Conservation (phyloP, 2,797 vertebrate species). For the Ctenochaetus hawaiiensis region DNA sequence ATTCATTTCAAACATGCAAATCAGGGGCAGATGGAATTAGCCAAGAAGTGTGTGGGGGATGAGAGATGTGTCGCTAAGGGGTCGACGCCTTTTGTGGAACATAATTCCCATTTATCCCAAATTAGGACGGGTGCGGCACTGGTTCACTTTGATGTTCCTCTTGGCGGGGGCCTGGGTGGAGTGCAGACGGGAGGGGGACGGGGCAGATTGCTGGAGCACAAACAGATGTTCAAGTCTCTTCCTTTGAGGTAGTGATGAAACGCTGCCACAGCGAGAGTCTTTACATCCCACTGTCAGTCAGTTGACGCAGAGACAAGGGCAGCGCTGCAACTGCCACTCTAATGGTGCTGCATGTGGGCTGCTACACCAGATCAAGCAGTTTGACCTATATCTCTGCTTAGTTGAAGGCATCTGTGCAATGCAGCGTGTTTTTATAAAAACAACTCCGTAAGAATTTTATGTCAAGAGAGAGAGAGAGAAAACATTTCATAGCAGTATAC, state of each 20-base stretch:
- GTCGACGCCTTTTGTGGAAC: slow-evolving; percentile 81
- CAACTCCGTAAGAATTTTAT: neutral
- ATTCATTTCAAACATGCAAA: slow-evolving; percentile 76
- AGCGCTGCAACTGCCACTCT: slow-evolving; percentile 39
- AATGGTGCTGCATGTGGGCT: slow-evolving; percentile 21
- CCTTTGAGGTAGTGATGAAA: slow-evolving; percentile 78
- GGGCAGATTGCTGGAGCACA: slow-evolving; percentile 61
- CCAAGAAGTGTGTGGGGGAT: slow-evolving; percentile 68
- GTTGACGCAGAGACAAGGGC: slow-evolving; percentile 66
- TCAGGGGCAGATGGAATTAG: slow-evolving; percentile 83
- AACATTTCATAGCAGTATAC: neutral
- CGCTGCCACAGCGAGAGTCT: slow-evolving; percentile 58
- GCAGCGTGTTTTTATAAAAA: neutral
- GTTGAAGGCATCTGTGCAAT: neutral
- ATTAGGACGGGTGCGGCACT: slow-evolving; percentile 77
- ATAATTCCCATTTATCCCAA: slow-evolving; percentile 85
- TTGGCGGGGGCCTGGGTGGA: slow-evolving; percentile 58
- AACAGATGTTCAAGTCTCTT: slow-evolving; percentile 80
- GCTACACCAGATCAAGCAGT: slow-evolving; percentile 1
- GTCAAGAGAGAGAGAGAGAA: neutral
- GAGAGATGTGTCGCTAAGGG: slow-evolving; percentile 73
- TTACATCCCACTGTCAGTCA: slow-evolving; percentile 64
- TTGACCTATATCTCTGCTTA: slow-evolving; percentile 47
- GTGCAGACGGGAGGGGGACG: slow-evolving; percentile 15
- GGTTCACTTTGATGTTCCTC: slow-evolving; percentile 82